Percentiles rank a stretch among this genome's conserved stretches.
phyloP scores from a whole-genome alignment of 2,888 invertebrate species.

The Eudasyphora cyanicolor region DNA sequence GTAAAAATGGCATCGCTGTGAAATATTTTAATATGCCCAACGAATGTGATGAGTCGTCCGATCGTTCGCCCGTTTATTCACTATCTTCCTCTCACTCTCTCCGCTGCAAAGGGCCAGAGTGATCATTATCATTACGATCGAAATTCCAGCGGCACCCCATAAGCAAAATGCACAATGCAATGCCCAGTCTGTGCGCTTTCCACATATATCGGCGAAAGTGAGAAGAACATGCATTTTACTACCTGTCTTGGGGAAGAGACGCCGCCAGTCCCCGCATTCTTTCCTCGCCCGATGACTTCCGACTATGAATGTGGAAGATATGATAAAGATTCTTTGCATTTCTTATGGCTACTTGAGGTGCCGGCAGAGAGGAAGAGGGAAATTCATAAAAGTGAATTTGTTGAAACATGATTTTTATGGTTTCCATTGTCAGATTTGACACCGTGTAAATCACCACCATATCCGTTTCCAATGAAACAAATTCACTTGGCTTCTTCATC shows the following conservation, averaged over 20 bases:
- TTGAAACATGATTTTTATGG: conserved; percentile 25
- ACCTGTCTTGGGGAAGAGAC: conserved; percentile 70
- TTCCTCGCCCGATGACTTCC: conserved; percentile 54
- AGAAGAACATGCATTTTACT: conserved; percentile 70
- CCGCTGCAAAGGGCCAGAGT: conserved; percentile 7
- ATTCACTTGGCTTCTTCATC: not conserved
- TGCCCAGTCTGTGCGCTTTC: not conserved
- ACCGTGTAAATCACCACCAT: conserved; percentile 1
- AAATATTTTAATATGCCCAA: conserved; percentile 40
- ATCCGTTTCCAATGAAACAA: conserved; percentile 30
- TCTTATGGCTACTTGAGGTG: not conserved
- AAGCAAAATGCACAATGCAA: conserved; percentile 19
- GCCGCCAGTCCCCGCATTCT: not conserved
- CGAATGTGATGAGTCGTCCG: conserved; percentile 1
- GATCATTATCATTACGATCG: conserved; percentile 21
- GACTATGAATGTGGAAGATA: conserved; percentile 29
- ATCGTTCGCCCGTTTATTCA: not conserved
- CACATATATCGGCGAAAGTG: not conserved
- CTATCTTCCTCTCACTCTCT: not conserved
- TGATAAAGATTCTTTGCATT: conserved; percentile 8
- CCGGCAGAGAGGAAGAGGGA: no score
- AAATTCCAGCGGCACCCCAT: not conserved
- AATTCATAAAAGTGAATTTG: conserved; percentile 7
- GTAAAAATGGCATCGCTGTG: not conserved
- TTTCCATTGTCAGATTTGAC: conserved; percentile 12